phyloP scores from a whole-genome alignment of 2,888 invertebrate species.

The Cataglyphis albicans region DNA sequence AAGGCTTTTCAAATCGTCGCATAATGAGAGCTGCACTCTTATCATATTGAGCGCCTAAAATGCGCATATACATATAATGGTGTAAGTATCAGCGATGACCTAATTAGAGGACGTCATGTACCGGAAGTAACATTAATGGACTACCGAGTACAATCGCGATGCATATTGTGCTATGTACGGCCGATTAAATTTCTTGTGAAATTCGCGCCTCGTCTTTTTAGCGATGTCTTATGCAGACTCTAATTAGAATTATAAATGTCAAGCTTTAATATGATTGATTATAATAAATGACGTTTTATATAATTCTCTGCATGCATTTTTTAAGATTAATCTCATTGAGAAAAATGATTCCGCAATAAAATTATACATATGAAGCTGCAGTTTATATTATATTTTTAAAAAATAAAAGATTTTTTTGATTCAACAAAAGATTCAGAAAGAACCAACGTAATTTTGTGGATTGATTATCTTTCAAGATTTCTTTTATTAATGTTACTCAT shows the following conservation, averaged over 20 bases:
- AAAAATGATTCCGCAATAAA: neutral
- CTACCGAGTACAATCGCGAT: constrained; percentile 63
- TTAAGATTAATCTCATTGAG: neutral
- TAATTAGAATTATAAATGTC: constrained; percentile 18
- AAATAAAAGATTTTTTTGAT: neutral
- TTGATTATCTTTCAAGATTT: neutral
- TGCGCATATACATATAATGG: constrained; percentile 46
- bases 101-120: constrained; percentile 70
- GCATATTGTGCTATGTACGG: constrained; percentile 54
- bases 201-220: constrained; percentile 42
- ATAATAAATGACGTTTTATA: neutral
- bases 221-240: neutral
- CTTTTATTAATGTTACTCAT: neutral
- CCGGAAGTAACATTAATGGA: constrained; percentile 67
- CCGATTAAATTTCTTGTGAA: constrained; percentile 69
- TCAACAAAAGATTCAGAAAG: neutral
- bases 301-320: neutral
- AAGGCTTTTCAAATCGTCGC: neutral
- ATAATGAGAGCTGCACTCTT: constrained; percentile 17
- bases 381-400: neutral
- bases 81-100: constrained; percentile 67
- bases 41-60: constrained; percentile 48
- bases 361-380: neutral
- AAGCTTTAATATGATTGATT: neutral
- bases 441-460: neutral